Evolutionary conservation across 2,888 invertebrate genomes (phyloP).

Genomic region (Hartigia nigra): DNA sequence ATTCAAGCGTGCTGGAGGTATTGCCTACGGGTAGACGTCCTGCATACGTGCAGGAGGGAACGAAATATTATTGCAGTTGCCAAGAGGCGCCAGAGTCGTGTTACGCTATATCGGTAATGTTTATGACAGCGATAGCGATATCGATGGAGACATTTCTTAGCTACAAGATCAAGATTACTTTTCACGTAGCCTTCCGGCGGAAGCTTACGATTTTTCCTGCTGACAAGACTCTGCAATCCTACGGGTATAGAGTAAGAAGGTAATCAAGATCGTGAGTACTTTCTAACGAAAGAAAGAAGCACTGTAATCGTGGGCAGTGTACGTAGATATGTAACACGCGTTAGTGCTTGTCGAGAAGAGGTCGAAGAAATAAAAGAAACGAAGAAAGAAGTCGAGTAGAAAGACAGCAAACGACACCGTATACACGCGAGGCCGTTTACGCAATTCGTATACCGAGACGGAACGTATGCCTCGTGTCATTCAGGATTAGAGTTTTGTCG

Average conservation of each 20-base stretch:
- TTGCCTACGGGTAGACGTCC: not conserved
- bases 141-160: not conserved
- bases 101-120: not conserved
- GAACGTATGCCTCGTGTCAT: not conserved
- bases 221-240: not conserved
- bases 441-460: not conserved
- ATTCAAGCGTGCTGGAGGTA: not conserved
- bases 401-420: not conserved
- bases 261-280: not conserved
- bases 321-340: not conserved
- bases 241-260: not conserved
- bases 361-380: not conserved
- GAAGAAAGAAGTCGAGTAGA: not conserved
- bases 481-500: not conserved
- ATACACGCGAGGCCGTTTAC: not conserved
- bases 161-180: not conserved
- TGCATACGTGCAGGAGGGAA: slow-evolving; percentile 7
- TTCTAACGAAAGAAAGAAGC: not conserved
- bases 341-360: not conserved
- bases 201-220: not conserved
- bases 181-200: not conserved
- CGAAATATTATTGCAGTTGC: slow-evolving; percentile 2
- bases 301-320: not conserved
- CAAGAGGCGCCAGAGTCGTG: not conserved
- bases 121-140: not conserved